phyloP scores from a whole-genome alignment of 2,888 invertebrate species.

The Argyra leucocephala region DNA sequence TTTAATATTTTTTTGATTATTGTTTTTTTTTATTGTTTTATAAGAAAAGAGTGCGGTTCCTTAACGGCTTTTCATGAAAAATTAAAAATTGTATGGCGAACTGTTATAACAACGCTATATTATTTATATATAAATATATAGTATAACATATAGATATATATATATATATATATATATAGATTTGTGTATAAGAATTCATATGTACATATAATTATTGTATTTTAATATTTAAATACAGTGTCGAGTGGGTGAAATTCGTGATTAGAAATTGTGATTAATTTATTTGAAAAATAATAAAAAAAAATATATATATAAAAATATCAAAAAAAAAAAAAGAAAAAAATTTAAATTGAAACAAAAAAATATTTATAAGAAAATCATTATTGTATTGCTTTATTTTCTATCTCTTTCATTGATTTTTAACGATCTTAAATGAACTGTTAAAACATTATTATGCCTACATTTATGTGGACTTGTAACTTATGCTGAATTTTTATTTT shows the following conservation, averaged over 20 bases:
- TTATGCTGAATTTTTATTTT: too few relatives aligned
- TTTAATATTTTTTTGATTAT: too few relatives aligned
- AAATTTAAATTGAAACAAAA: too few relatives aligned
- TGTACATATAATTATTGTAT: too few relatives aligned
- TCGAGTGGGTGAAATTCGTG: conserved; percentile 6
- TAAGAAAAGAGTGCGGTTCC: conserved; percentile 5
- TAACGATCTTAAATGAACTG: too few relatives aligned
- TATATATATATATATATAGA: background rate
- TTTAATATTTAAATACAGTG: background rate
- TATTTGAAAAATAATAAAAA: background rate
- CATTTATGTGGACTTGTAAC: too few relatives aligned
- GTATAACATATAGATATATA: background rate
- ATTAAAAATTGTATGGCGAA: too few relatives aligned
- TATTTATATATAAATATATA: too few relatives aligned
- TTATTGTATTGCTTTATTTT: background rate
- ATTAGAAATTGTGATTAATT: background rate
- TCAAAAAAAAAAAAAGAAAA: background rate
- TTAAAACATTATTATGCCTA: too few relatives aligned
- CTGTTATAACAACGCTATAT: too few relatives aligned
- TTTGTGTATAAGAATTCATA: too few relatives aligned
- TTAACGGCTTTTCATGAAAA: background rate
- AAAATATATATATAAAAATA: background rate
- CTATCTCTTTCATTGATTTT: too few relatives aligned
- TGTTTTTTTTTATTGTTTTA: background rate
- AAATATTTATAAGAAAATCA: background rate